phyloP scores from a whole-genome alignment of 2,888 invertebrate species.

The Pterostichus madidus region DNA sequence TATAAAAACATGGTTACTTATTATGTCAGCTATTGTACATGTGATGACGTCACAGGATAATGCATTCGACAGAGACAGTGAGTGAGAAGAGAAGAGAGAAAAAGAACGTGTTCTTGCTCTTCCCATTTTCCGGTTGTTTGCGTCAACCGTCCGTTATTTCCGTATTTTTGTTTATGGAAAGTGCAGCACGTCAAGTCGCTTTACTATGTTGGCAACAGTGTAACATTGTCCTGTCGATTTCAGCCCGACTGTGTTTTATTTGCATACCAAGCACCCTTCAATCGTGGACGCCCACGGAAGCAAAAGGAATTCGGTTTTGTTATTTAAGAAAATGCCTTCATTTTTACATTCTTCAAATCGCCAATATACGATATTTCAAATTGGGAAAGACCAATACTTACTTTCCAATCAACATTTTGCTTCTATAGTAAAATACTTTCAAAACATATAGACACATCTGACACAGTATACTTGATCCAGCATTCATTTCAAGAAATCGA shows the following conservation, averaged over 20 bases:
- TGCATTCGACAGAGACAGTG: not conserved
- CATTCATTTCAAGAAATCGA: too few species aligned
- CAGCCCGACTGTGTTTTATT: conserved; percentile 20
- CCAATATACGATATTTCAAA: too few species aligned
- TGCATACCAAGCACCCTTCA: conserved; percentile 1
- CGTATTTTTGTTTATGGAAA: conserved; percentile 26
- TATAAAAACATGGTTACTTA: not conserved
- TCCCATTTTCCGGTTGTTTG: conserved; percentile 1
- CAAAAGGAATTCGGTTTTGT: too few species aligned
- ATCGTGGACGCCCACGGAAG: too few species aligned
- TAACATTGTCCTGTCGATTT: conserved; percentile 14
- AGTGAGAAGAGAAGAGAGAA: not conserved
- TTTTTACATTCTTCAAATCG: too few species aligned
- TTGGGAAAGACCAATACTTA: too few species aligned
- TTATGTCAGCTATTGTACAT: not conserved
- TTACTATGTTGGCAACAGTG: conserved; percentile 19
- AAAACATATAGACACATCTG: too few species aligned
- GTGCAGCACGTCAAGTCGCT: conserved; percentile 17
- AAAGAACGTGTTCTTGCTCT: not conserved
- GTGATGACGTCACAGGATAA: conserved; percentile 9
- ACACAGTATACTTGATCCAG: too few species aligned
- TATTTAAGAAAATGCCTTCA: too few species aligned
- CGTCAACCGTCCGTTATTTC: conserved; percentile 8
- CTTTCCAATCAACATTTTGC: too few species aligned
- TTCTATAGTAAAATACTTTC: too few species aligned